Evolutionary conservation across 2,797 vertebrate genomes (phyloP).

Genomic region (Channa striata): DNA sequence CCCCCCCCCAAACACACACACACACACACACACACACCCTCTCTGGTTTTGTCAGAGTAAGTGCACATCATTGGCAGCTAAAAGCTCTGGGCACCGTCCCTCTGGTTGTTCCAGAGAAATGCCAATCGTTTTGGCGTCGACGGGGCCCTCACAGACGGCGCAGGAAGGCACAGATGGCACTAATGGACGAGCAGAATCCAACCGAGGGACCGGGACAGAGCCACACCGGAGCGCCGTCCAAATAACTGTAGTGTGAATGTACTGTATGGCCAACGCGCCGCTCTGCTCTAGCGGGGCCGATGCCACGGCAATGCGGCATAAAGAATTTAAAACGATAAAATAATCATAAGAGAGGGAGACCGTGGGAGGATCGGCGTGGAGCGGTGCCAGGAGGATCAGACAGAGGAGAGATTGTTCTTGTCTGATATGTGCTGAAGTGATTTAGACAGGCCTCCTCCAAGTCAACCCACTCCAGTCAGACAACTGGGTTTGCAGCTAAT

Average conservation of each 20-base stretch:
- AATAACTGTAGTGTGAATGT: conserved; percentile 92
- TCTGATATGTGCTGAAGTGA: conserved; percentile 55
- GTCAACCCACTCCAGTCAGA: conserved; percentile 58
- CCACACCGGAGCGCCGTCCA: conserved; percentile 92
- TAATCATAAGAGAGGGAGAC: conserved; percentile 76
- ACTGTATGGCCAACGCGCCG: conserved; percentile 71
- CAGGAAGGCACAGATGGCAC: conserved; percentile 98
- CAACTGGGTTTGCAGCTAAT: conserved; percentile 62
- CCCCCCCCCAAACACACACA: conserved; percentile 19
- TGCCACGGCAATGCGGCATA: conserved; percentile 77
- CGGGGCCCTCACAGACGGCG: conserved; percentile 95
- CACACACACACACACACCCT: neutral
- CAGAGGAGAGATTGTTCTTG: conserved; percentile 70
- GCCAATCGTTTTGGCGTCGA: conserved; percentile 95
- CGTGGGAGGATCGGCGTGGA: conserved; percentile 72
- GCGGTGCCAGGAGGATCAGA: conserved; percentile 72
- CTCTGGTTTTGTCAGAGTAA: conserved; percentile 79
- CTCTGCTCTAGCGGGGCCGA: conserved; percentile 71
- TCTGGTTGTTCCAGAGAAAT: conserved; percentile 93
- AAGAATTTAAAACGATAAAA: conserved; percentile 83
- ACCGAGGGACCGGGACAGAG: conserved; percentile 92
- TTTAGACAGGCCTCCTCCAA: conserved; percentile 47
- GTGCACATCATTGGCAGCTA: conserved; percentile 85
- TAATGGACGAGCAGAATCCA: conserved; percentile 99
- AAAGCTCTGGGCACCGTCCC: conserved; percentile 83